A percentile compares a stretch with the other conserved stretches of the same genome.
Evolutionary conservation across 2,113 vertebrate species (phyloP).

Genomic region (Catagonus wagneri): DNA sequence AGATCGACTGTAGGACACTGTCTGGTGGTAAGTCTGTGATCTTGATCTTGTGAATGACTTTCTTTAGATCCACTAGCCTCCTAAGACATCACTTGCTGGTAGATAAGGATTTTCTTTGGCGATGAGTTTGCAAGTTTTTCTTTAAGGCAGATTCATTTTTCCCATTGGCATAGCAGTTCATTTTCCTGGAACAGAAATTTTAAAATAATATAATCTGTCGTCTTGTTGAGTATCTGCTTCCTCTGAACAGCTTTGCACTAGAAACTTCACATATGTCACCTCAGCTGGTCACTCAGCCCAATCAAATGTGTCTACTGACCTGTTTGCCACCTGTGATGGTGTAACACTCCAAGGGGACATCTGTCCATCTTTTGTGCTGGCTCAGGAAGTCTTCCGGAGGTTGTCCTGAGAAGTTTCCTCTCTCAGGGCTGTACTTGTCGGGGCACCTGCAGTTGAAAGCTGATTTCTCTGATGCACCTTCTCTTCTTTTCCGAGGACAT

Average conservation of each 20-base stretch:
- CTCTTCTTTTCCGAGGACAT: not conserved
- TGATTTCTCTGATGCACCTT: not conserved
- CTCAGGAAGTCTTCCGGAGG: not conserved
- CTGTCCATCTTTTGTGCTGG: not conserved
- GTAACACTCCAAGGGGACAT: not conserved
- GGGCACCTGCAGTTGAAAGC: not conserved
- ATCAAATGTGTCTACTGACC: not conserved
- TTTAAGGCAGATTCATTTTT: not conserved
- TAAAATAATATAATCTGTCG: not conserved
- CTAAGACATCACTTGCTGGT: not conserved
- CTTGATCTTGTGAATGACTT: not conserved
- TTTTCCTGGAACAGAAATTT: slow-evolving; percentile 27
- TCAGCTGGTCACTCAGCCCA: not conserved
- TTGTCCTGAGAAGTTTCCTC: not conserved
- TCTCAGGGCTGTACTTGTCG: not conserved
- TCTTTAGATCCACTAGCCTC: not conserved
- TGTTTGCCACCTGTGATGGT: not conserved
- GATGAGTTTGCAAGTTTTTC: not conserved
- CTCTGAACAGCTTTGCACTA: not conserved
- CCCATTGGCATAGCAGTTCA: not conserved
- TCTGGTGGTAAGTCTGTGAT: not conserved
- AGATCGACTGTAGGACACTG: not conserved
- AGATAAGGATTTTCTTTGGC: slow-evolving; percentile 38
- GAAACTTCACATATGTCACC: not conserved
- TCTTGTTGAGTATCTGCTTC: not conserved